Conservation (phyloP, 2,888 invertebrate species). For the Arctia plantaginis region DNA sequence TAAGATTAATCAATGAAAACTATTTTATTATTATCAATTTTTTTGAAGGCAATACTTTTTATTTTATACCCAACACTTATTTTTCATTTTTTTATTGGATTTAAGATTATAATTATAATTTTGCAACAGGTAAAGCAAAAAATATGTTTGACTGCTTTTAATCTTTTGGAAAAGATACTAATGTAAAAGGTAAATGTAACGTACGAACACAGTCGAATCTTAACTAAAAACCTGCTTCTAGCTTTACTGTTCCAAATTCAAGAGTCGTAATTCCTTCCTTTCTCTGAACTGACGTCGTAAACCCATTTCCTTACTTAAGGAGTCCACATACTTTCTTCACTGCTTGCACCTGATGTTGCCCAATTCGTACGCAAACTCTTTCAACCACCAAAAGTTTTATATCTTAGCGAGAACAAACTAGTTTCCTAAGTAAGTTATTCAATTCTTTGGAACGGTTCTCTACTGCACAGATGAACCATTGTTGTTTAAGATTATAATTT, state of each 20-base stretch:
- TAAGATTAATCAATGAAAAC: too few species aligned
- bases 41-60: too few species aligned
- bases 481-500: neutral
- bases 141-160: too few species aligned
- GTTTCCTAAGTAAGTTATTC: constrained; percentile 31
- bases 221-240: neutral
- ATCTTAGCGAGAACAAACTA: constrained; percentile 18
- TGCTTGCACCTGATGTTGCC: constrained; percentile 25
- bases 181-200: too few species aligned
- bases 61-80: too few species aligned
- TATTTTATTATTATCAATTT: too few species aligned
- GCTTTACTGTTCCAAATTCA: neutral
- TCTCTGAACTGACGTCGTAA: neutral
- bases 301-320: constrained; percentile 7
- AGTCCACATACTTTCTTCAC: constrained; percentile 13
- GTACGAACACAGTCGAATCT: neutral
- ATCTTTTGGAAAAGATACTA: too few species aligned
- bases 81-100: too few species aligned
- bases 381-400: constrained; percentile 33
- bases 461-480: neutral
- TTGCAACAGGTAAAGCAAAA: too few species aligned
- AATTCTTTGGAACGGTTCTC: constrained; percentile 4
- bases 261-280: neutral
- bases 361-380: constrained; percentile 24
- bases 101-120: too few species aligned